Evolutionary conservation across 2,888 invertebrate genomes (phyloP).

Genomic region (Bombylius major): DNA sequence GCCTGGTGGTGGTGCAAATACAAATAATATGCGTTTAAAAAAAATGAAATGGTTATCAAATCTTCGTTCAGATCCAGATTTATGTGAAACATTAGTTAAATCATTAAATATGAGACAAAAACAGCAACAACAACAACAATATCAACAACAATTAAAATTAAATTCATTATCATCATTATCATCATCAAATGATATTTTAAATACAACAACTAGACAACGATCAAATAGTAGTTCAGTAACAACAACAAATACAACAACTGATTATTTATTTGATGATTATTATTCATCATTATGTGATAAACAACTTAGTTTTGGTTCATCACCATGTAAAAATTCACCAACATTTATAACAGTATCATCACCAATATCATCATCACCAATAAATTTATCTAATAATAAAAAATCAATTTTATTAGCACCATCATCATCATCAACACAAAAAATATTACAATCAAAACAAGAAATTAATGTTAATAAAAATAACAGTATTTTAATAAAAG

Average conservation of each 20-base stretch:
- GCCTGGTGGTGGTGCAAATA: background rate
- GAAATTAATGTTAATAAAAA: background rate
- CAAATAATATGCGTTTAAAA: background rate
- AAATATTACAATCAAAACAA: background rate
- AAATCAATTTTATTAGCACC: background rate
- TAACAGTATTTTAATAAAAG: background rate
- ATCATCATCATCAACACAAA: background rate
- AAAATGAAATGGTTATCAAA: conserved; percentile 17
- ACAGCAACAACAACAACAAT: background rate
- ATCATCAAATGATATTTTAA: conserved; percentile 1
- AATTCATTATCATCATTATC: background rate
- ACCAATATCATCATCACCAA: background rate
- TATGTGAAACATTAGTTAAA: conserved; percentile 25
- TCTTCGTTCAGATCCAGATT: conserved; percentile 26
- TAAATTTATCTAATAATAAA: background rate
- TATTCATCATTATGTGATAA: conserved; percentile 31
- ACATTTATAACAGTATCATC: background rate
- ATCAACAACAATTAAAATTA: too few species aligned
- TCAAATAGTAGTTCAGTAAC: conserved; percentile 8
- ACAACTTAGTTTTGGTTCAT: conserved; percentile 28
- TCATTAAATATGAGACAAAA: conserved; percentile 9
- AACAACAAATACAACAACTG: conserved; percentile 5
- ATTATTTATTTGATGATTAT: conserved; percentile 18
- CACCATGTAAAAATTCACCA: conserved; percentile 25
- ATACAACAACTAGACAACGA: background rate